phyloP scores from a whole-genome alignment of 2,113 vertebrate species.

The Otis tarda region DNA sequence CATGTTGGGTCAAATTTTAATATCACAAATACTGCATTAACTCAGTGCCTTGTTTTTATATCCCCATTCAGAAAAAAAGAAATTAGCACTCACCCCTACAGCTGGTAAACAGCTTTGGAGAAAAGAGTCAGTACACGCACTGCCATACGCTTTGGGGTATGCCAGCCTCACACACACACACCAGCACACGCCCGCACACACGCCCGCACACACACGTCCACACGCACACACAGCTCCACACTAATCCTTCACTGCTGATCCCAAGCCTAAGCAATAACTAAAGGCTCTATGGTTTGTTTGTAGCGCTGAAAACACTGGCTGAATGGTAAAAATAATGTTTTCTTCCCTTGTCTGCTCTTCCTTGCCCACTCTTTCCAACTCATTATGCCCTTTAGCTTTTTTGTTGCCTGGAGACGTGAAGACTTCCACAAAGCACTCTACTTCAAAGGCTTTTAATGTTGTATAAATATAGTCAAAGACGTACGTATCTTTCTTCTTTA shows the following conservation, averaged over 20 bases:
- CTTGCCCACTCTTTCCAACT: background rate
- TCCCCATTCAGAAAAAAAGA: constrained; percentile 76
- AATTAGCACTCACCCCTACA: constrained; percentile 62
- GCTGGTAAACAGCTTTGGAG: constrained; percentile 69
- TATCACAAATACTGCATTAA: constrained; percentile 77
- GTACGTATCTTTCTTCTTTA: constrained; percentile 50
- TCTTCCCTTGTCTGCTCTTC: background rate
- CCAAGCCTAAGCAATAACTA: constrained; percentile 62
- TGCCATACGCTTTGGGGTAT: constrained; percentile 33
- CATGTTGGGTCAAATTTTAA: constrained; percentile 64
- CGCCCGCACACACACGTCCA: background rate
- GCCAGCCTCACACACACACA: background rate
- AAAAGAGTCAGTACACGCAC: constrained; percentile 60
- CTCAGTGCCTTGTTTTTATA: constrained; percentile 72
- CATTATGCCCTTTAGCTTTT: constrained; percentile 24
- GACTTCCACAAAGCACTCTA: constrained; percentile 45
- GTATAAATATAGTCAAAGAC: constrained; percentile 76
- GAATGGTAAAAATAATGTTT: constrained; percentile 64
- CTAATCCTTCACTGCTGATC: constrained; percentile 57
- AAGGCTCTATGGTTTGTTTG: constrained; percentile 65
- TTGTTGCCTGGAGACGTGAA: constrained; percentile 60
- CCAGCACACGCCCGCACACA: background rate
- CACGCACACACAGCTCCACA: background rate
- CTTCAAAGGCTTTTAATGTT: constrained; percentile 60
- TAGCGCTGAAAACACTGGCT: constrained; percentile 71